These are phyloP conservation scores for Nomada lathburiana DNA, from an alignment of 2,888 invertebrate species.

Conservation along the genomic window DNA sequence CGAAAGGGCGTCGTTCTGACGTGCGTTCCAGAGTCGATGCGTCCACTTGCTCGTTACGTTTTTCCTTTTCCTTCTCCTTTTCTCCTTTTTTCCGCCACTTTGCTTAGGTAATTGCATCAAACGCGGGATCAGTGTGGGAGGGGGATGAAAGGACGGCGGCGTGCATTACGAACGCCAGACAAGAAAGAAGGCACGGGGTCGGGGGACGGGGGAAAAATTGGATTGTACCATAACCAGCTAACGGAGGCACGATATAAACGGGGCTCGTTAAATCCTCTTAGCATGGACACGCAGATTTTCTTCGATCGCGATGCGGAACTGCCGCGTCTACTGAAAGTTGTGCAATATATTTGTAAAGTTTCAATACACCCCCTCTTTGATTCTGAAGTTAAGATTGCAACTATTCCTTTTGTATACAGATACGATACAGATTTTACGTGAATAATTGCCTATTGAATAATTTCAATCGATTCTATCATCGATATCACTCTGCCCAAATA, in stretches of 20 bases:
- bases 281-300: slow-evolving; percentile 69
- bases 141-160: slow-evolving; percentile 54
- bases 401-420: no score
- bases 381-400: no score
- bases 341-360: no score
- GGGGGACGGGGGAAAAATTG: slow-evolving; percentile 59
- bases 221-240: slow-evolving; percentile 58
- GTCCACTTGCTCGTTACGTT: slow-evolving; percentile 69
- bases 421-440: no score
- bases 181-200: background rate
- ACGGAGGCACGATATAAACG: slow-evolving; percentile 66
- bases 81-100: slow-evolving; percentile 70
- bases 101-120: slow-evolving; percentile 76
- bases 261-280: slow-evolving; percentile 71
- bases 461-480: no score
- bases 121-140: slow-evolving; percentile 65
- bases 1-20: slow-evolving; percentile 37
- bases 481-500: no score
- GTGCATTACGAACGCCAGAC: slow-evolving; percentile 63
- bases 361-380: no score
- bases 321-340: no score
- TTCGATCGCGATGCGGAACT: slow-evolving; percentile 48
- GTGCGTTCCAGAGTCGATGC: slow-evolving; percentile 67
- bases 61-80: slow-evolving; percentile 19
- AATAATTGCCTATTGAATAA: no score